Evolutionary conservation across 2,797 vertebrate species (phyloP), one percentile per base, ranked within the genome.

Genomic region (Mormyrops attenuatus): DNA sequence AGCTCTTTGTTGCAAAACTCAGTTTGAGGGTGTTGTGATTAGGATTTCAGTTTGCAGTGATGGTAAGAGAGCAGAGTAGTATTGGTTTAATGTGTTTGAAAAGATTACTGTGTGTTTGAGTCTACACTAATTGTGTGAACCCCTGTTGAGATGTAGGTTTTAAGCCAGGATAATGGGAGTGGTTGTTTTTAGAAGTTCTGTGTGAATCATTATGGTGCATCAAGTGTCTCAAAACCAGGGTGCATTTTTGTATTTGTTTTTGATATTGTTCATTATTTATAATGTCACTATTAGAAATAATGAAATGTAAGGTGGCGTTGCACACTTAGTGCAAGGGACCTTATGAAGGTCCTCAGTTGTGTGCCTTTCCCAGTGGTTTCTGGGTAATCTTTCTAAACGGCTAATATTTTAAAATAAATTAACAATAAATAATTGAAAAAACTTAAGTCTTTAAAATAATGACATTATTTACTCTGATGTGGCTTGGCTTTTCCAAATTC

Each of bases 41-140:
- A 50, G 89, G 92, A 93, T 94, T 92, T 90, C 53, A 89, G 91
- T 93, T 95, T 95, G 95, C 92, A 66, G 95, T 95, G 95, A 93
- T 85, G 91, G 93, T 89, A 73, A 90, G 87, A 91, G 91, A 92
- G 89, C 90, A 82, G 86, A 63, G 53, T 73, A 89, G 90, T 89
- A 90, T 2, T 41, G 89, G 92, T 26, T 44, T 80, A 22, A 91
- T 91, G 41, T 41, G 6, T 90, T 88, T 90, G 87, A 82, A 77
- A 41, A 47, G 49, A 87, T 41, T 88, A 41, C 53, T 89, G 55
- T 88, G 60, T 89, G 50, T 89, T 17, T 90, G 30, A 57, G 34
- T 90, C 34, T 77, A 55, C 77, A 22, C 41, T 53, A 50, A 85
- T 53, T 52, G 44, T 85, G 20, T 52, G 82, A 44, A 85, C 20